These are phyloP conservation scores for Dinoponera quadriceps DNA, from an alignment of 1,140 invertebrate genomes.

Conservation along the genomic window DNA sequence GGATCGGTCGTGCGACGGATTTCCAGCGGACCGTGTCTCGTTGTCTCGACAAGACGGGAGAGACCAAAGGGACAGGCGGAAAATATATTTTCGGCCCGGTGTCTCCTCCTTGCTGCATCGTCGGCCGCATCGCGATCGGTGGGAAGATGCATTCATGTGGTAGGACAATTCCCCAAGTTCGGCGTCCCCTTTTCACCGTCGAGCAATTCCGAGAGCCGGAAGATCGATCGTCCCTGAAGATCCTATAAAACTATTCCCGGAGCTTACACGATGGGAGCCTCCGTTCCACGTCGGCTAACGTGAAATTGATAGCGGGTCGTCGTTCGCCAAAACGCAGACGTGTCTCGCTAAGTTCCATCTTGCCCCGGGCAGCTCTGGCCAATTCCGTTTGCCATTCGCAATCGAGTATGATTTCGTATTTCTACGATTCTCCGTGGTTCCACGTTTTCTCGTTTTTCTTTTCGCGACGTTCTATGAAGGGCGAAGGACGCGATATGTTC, in stretches of 20 bases:
- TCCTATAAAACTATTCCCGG: conserved; percentile 63
- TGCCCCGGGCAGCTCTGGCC: background rate
- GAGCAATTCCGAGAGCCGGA: conserved; percentile 54
- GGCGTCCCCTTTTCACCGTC: conserved; percentile 10
- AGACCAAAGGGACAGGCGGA: conserved; percentile 11
- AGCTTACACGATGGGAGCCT: background rate
- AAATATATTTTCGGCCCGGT: conserved; percentile 57
- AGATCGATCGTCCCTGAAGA: conserved; percentile 66
- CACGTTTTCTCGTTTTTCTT: no score
- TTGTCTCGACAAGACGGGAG: background rate
- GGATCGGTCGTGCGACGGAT: no score
- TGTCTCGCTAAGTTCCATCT: background rate
- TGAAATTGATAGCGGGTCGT: conserved; percentile 64
- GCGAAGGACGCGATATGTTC: no score
- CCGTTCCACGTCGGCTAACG: conserved; percentile 21
- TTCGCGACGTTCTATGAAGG: no score
- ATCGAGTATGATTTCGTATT: background rate
- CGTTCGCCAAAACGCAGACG: conserved; percentile 19
- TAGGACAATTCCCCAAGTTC: conserved; percentile 62
- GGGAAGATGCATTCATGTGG: conserved; percentile 42
- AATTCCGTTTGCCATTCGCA: background rate
- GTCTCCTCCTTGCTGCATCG: background rate
- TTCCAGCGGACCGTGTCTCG: no score
- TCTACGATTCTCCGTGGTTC: no score
- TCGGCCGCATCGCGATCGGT: background rate